Base-by-base conservation (phyloP, 2,888 invertebrate genomes). In the Sicus ferrugineus region DNA sequence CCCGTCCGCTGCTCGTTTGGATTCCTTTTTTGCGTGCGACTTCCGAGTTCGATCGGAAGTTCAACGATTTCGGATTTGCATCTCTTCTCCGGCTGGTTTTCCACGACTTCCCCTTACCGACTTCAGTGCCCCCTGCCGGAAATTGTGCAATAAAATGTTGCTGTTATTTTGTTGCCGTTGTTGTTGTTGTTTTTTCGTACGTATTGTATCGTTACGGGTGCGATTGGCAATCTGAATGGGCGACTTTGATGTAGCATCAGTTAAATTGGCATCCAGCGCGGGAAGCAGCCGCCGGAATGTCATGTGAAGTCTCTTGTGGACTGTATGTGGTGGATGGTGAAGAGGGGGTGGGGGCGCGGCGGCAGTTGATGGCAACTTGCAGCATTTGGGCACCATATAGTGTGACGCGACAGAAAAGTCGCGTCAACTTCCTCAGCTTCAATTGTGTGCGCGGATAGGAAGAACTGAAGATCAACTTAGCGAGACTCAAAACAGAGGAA, bases 141-240 rank as follows among this genome's bases (percentile, higher is more conserved):
- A n/a, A n/a, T n/a, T n/a, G n/a, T n/a, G 69, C 75, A 74, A 81
- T 81, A 78, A 82, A 80, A 80, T 78, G 78, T 81, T 78, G 79
- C 77, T 73, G 77, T 80, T 81, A 81, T 78, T 78, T n/a, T n/a
- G 74, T 59, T 73, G 78, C 56, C 50, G 59, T 34, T 14, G 63
- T 28, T 64, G 64, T 34, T 56, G 50, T 34, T 65, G 31, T 58
- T 28, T n/a, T 50, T n/a, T 66, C 61, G 61, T 54, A 34, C 42
- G 52, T 58, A 31, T 59, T 67, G 54, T 68, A 48, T 52, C 50
- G 38, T 67, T 52, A 38, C 63, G 54, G 28, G n/a, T 52, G 62
- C 69, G 58, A 67, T 48, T 58, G 64, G 46, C 64, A 65, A 59
- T 68, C 68, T 70, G 69, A 21, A 67, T 70, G 67, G 58, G 66